Conservation (phyloP, 2,113 vertebrate genomes). For the Ciconia boyciana region DNA sequence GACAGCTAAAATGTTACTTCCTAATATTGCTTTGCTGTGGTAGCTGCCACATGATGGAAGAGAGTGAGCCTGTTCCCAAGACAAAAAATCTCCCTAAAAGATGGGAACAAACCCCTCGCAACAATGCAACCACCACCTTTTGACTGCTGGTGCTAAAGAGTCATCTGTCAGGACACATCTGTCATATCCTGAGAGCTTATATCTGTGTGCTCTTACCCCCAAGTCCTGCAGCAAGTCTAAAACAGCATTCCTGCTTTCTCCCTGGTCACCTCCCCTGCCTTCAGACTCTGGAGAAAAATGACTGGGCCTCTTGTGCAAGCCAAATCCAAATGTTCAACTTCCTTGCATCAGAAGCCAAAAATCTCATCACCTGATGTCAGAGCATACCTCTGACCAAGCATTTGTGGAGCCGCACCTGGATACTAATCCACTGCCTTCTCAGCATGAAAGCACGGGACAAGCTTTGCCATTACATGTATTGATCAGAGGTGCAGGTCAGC, state of each 20-base stretch:
- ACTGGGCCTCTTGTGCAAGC: neutral
- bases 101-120: neutral
- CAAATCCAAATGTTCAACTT: fast-evolving
- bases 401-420: neutral
- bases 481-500: neutral
- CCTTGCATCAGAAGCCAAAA: neutral
- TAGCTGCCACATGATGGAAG: neutral
- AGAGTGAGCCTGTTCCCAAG: neutral
- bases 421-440: neutral
- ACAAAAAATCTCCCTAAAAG: neutral
- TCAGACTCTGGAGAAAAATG: neutral
- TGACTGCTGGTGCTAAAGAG: neutral
- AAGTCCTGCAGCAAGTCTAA: neutral
- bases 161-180: neutral
- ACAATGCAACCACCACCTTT: neutral
- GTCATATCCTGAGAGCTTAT: neutral
- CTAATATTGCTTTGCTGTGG: constrained; percentile 13
- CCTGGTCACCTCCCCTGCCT: neutral
- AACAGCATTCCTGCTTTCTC: neutral
- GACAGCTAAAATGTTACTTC: constrained; percentile 55
- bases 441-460: fast-evolving
- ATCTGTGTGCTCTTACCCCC: neutral
- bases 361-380: neutral
- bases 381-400: neutral
- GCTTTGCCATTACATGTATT: neutral